Percentiles rank a stretch among this genome's conserved stretches.
Conservation (phyloP, 2,888 invertebrate genomes). For the Drosophila subsilvestris region DNA sequence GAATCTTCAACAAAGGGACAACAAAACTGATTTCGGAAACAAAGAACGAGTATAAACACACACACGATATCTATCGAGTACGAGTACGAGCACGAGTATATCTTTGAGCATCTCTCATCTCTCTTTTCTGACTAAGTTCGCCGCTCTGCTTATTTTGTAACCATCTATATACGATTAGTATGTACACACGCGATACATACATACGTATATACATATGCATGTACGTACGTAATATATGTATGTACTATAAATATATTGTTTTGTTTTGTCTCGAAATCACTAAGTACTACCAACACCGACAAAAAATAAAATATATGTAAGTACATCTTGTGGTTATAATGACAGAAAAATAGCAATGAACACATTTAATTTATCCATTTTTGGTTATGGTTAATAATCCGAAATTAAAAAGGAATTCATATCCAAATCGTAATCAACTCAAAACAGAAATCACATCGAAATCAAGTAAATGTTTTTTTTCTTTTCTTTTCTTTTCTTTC, state of each 20-base stretch:
- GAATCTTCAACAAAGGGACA: constrained; percentile 51
- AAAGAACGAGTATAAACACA: not conserved
- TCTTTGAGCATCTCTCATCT: not conserved
- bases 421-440: constrained; percentile 16
- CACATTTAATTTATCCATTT: constrained; percentile 73
- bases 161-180: constrained; percentile 15
- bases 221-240: constrained; percentile 43
- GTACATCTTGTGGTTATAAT: constrained; percentile 67
- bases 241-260: constrained; percentile 38
- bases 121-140: not conserved
- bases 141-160: constrained; percentile 3
- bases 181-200: not conserved
- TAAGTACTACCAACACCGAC: constrained; percentile 78
- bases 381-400: constrained; percentile 39
- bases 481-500: constrained; percentile 39
- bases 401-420: constrained; percentile 17
- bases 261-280: constrained; percentile 53
- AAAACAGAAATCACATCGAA: constrained; percentile 33
- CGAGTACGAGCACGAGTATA: not conserved
- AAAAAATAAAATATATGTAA: constrained; percentile 67
- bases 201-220: constrained; percentile 18
- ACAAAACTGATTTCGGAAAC: constrained; percentile 33
- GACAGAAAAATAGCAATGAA: constrained; percentile 75
- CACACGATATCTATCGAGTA: not conserved
- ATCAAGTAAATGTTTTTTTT: constrained; percentile 23